These are phyloP conservation scores for Emys orbicularis DNA, from an alignment of 2,797 vertebrate genomes.

Conservation along the genomic window DNA sequence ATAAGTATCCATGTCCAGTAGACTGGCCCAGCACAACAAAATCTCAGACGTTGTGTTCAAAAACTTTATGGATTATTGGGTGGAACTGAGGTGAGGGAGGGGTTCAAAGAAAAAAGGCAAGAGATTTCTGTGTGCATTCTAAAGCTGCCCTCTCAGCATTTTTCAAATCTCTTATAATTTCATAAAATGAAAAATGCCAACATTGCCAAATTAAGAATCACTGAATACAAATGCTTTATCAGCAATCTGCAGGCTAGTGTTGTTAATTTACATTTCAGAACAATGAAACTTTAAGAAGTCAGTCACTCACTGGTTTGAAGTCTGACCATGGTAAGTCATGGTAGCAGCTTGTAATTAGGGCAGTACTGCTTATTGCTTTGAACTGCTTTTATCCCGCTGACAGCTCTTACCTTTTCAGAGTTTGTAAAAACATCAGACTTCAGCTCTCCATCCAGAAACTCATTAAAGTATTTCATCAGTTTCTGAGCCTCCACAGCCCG, in stretches of 20 bases:
- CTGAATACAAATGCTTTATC: slow-evolving; percentile 75
- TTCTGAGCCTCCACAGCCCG: slow-evolving; percentile 98
- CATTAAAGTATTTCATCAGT: slow-evolving; percentile 99
- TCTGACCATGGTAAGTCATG: slow-evolving; percentile 74
- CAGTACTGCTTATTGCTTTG: slow-evolving; percentile 69
- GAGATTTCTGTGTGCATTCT: slow-evolving; percentile 56
- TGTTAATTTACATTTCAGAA: slow-evolving; percentile 80
- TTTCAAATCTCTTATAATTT: slow-evolving; percentile 73
- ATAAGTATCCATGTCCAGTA: slow-evolving; percentile 69
- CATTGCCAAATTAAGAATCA: slow-evolving; percentile 62
- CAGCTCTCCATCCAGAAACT: slow-evolving; percentile 98
- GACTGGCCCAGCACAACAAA: slow-evolving; percentile 69
- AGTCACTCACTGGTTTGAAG: slow-evolving; percentile 76
- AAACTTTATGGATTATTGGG: slow-evolving; percentile 62
- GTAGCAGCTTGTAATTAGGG: slow-evolving; percentile 80
- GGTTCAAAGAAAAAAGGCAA: slow-evolving; percentile 67
- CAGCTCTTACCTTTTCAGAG: slow-evolving; percentile 93
- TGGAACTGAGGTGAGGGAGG: slow-evolving; percentile 53
- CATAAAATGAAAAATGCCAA: slow-evolving; percentile 76
- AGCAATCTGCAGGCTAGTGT: slow-evolving; percentile 72
- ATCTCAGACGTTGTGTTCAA: slow-evolving; percentile 64
- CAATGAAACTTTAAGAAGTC: slow-evolving; percentile 78
- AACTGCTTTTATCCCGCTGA: slow-evolving; percentile 79
- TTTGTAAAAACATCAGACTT: slow-evolving; percentile 99
- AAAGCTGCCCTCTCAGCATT: slow-evolving; percentile 68